Conservation (phyloP, 1,140 invertebrate genomes). For the Halesus radiatus region DNA sequence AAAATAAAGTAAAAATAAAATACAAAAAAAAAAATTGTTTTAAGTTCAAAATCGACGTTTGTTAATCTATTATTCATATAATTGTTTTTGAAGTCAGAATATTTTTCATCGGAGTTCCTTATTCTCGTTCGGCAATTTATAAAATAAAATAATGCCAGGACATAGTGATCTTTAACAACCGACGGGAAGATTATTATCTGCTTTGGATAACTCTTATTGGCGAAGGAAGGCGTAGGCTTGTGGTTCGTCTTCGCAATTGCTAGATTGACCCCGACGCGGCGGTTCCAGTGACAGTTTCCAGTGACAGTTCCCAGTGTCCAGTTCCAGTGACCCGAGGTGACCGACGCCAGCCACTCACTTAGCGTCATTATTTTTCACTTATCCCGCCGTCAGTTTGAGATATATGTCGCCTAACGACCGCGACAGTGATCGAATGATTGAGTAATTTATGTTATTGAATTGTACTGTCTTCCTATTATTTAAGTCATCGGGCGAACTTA, state of each 20-base stretch:
- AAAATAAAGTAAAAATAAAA: too few relatives aligned
- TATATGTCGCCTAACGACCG: neutral
- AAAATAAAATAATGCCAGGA: neutral
- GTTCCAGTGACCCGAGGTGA: too few relatives aligned
- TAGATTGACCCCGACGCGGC: constrained; percentile 9
- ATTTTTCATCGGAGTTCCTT: too few relatives aligned
- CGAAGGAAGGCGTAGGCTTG: constrained; percentile 31
- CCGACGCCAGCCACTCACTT: constrained; percentile 4
- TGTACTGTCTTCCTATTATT: neutral
- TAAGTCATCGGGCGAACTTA: too few relatives aligned
- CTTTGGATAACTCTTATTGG: neutral
- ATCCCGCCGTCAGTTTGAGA: neutral
- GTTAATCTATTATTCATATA: too few relatives aligned
- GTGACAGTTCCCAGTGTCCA: too few relatives aligned
- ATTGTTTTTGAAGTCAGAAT: too few relatives aligned
- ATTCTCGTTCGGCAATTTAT: too few relatives aligned
- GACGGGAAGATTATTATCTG: neutral
- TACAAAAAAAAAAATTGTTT: too few relatives aligned
- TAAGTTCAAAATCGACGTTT: too few relatives aligned
- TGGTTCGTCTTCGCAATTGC: constrained; percentile 12
- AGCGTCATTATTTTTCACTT: constrained; percentile 43
- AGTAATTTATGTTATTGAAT: neutral
- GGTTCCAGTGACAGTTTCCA: neutral
- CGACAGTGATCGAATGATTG: neutral
- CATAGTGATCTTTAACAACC: too few relatives aligned